Conservation (phyloP, 2,888 invertebrate species). For the Sialis fuliginosa region DNA sequence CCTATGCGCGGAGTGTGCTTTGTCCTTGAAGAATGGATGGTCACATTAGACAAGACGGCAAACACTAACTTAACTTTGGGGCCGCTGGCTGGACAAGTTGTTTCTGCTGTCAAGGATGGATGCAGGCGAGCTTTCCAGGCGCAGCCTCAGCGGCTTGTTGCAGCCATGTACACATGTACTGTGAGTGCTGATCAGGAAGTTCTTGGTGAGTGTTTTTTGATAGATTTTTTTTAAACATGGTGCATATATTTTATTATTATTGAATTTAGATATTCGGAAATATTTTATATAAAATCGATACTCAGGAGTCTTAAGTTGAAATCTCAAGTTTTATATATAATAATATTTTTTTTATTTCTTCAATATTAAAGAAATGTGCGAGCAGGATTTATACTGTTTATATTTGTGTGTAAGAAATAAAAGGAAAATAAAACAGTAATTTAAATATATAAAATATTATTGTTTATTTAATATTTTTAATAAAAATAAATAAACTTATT, state of each 20-base stretch:
- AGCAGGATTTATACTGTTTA: too few relatives aligned
- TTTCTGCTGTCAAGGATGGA: conserved; percentile 79
- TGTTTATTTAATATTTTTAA: too few relatives aligned
- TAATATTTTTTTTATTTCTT: too few relatives aligned
- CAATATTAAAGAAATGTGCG: too few relatives aligned
- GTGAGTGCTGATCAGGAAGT: conserved; percentile 76
- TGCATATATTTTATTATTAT: not conserved
- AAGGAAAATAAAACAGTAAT: too few relatives aligned
- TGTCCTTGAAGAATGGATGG: conserved; percentile 64
- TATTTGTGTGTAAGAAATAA: too few relatives aligned
- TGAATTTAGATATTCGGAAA: not conserved
- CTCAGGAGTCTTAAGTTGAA: too few relatives aligned
- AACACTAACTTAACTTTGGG: conserved; percentile 19
- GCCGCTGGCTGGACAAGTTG: conserved; percentile 60
- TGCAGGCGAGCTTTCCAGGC: conserved; percentile 77
- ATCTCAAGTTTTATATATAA: too few relatives aligned
- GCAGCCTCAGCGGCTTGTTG: conserved; percentile 80
- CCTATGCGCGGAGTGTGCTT: conserved; percentile 93
- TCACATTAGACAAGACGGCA: conserved; percentile 26
- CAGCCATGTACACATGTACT: conserved; percentile 78
- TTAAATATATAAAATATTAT: too few relatives aligned
- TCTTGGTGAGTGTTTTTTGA: conserved; percentile 48
- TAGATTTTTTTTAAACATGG: not conserved
- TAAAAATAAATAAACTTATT: too few relatives aligned
- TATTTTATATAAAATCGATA: not conserved